Evolutionary conservation across 2,888 invertebrate species (phyloP), one percentile per base, ranked within the genome.

Genomic region (Eupithecia abbreviata): DNA sequence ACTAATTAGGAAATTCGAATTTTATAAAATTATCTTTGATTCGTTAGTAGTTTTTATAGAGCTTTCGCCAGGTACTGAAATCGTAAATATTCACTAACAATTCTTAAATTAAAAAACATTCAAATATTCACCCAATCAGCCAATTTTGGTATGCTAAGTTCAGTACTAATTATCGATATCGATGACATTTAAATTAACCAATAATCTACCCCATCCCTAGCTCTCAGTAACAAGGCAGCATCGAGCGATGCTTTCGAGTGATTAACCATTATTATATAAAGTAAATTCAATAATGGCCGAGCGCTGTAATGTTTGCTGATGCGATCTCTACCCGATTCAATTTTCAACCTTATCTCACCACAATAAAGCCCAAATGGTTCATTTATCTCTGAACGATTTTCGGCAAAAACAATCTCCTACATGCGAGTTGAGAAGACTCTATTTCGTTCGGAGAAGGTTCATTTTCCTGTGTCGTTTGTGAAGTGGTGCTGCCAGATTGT

Each of bases 221-320:
- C 66, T 75, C 85, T 84, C 89, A 85, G 92, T 93, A 94, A 93
- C 93, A 90, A 93, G 93, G 89, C 92, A 92, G 92, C 91, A 90
- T 90, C 90, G 89, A 84, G 88, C 90, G 93, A 93, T 94, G 92
- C 90, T 93, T 93, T 93, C 91, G 84, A 91, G 90, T 91, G 93
- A 95, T 95, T 94, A 95, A 94, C 90, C 92, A 93, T 93, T 94
- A 95, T 94, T 94, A 94, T 94, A 93, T 94, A 93, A 94, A 94
- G 94, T 94, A 94, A 95, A 95, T 95, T 95, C 94, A 95, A 94
- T 95, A 95, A 94, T 94, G 90, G 93, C 88, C 88, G 87, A 88
- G 88, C 91, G 90, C 90, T 91, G 88, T 88, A 90, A 90, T 94
- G 91, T 94, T 94, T 94, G 88, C 92, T 88, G 92, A 93, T 92